Evolutionary conservation across 2,888 invertebrate species (phyloP), one percentile per base, ranked within the genome.

Genomic region (Dorcus parallelipipedus): DNA sequence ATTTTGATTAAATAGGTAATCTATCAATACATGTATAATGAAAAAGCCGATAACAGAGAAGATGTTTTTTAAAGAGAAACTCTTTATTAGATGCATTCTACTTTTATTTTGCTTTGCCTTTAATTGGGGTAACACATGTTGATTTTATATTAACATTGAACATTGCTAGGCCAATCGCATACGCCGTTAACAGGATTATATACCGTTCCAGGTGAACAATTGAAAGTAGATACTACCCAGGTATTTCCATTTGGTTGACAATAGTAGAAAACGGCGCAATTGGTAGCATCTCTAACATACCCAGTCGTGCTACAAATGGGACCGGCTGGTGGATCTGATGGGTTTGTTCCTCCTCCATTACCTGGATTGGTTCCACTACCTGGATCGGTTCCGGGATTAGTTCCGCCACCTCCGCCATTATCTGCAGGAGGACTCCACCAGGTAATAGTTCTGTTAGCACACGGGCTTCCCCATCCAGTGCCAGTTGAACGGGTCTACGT

Each of bases 201-300:
- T 4, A 66, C 65, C 2, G 79, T 66, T n/a, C 67, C 69, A 0
- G 3, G 47, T 0, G 79, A 73, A 20, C 82, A 82, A 0, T 64
- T 41, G 41, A 79, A 78, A 9, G 70, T 62, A 17, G 67, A 62
- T 1, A 72, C 53, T 0, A 55, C 56, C 1, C 73, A 67, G 0
- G 58, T 78, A 4, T 62, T 49, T 0, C 2, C 45, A 38, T 10
- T 78, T 0, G 61, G 59, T 14, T 73, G 58, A 54, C 82, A 82
- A 2, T 75, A 64, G 63, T 77, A 79, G 70, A 80, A 83, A 0
- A 71, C 68, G 0, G 70, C 50, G 53, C 81, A 81, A 55, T 78
- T 73, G 0, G 66, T 54, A 1, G 77, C 75, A 55, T 81, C 75
- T 0, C 79, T 65, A 0, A 75, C 68, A 47, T 77, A 80, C 2